Evolutionary conservation across 2,113 vertebrate species (phyloP).

Genomic region (Nycticorax nycticorax): DNA sequence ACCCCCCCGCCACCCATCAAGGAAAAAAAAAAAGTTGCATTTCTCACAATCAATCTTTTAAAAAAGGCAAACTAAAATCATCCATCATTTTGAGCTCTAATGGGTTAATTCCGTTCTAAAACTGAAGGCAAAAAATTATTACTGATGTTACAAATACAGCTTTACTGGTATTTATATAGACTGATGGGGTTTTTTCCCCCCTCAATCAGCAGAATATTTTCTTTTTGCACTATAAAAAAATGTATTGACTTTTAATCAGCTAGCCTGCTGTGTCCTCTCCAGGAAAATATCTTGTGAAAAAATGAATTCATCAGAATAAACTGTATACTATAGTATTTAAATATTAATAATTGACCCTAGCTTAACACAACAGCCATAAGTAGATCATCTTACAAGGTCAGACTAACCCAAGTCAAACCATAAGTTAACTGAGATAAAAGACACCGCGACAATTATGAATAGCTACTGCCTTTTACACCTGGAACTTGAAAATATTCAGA

Average conservation of each 20-base stretch:
- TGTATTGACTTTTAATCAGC: background rate
- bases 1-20: background rate
- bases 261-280: background rate
- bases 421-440: constrained; percentile 7
- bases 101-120: background rate
- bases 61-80: background rate
- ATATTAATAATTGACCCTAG: background rate
- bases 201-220: background rate
- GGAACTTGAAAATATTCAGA: background rate
- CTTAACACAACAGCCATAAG: background rate
- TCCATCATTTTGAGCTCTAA: background rate
- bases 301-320: background rate
- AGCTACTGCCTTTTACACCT: background rate
- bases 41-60: background rate
- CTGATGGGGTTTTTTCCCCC: background rate
- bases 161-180: background rate
- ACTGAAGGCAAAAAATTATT: background rate
- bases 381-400: constrained; percentile 57
- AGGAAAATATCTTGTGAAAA: background rate
- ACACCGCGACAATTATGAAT: constrained; percentile 19
- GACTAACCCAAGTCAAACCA: background rate
- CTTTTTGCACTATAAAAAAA: background rate
- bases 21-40: background rate
- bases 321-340: background rate
- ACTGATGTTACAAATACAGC: background rate